phyloP scores from a whole-genome alignment of 2,797 vertebrate genomes.

The Amblyraja radiata region DNA sequence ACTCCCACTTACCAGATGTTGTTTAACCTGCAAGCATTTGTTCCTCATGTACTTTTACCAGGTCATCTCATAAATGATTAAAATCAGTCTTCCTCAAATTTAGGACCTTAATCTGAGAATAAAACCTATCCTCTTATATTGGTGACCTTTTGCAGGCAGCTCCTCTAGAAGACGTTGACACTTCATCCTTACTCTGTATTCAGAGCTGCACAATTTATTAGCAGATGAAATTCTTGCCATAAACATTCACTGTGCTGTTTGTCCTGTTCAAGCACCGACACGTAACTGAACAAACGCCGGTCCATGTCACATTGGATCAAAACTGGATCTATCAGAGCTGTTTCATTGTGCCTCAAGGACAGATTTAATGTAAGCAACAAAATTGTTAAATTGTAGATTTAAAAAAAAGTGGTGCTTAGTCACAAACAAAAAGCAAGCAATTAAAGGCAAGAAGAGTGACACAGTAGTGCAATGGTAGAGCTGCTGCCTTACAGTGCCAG shows the following conservation, averaged over 20 bases:
- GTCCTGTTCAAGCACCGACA: slow-evolving; percentile 57
- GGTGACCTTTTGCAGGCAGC: slow-evolving; percentile 51
- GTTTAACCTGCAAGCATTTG: too few relatives aligned
- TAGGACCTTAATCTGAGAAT: too few relatives aligned
- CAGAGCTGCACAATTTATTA: slow-evolving; percentile 63
- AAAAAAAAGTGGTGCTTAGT: not conserved
- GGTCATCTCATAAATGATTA: too few relatives aligned
- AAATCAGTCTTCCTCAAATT: too few relatives aligned
- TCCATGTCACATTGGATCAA: slow-evolving; percentile 62
- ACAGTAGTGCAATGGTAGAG: too few relatives aligned
- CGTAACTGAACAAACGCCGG: slow-evolving; percentile 54
- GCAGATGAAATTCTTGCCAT: slow-evolving; percentile 63
- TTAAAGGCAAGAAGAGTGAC: not conserved
- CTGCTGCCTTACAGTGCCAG: too few relatives aligned
- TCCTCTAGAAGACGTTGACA: slow-evolving; percentile 60
- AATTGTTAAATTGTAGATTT: slow-evolving; percentile 50
- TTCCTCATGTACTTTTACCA: too few relatives aligned
- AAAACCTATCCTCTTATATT: slow-evolving; percentile 44
- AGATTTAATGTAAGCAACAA: slow-evolving; percentile 48
- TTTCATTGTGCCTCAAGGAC: slow-evolving; percentile 54
- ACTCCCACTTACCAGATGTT: too few relatives aligned
- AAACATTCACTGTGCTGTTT: slow-evolving; percentile 63
- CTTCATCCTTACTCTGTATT: slow-evolving; percentile 51
- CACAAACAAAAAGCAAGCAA: not conserved
- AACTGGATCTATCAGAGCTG: slow-evolving; percentile 53